Conservation (phyloP, 2,888 invertebrate species). For the Hypomecis atomaria region DNA sequence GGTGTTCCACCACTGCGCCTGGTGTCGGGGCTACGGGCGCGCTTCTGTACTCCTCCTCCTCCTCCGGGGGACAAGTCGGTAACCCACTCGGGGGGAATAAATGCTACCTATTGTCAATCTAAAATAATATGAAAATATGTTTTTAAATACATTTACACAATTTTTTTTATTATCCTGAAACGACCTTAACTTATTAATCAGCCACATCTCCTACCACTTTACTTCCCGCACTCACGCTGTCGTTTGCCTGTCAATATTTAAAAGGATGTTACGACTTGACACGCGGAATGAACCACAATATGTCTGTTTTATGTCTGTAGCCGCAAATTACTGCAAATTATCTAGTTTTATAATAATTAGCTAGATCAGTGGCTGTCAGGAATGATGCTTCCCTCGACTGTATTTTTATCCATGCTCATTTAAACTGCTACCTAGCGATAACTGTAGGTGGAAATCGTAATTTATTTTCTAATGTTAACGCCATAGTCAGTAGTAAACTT, state of each 20-base stretch:
- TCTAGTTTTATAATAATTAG: slow-evolving; percentile 7
- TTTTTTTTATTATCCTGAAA: too few relatives aligned
- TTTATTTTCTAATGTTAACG: too few relatives aligned
- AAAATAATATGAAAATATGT: too few relatives aligned
- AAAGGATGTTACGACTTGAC: slow-evolving; percentile 8
- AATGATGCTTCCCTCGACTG: background rate
- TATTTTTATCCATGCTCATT: background rate
- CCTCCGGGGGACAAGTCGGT: too few relatives aligned
- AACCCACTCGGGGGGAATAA: too few relatives aligned
- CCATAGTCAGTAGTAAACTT: too few relatives aligned
- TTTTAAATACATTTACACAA: too few relatives aligned
- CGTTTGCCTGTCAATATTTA: slow-evolving; percentile 21
- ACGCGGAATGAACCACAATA: background rate
- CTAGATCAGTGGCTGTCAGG: slow-evolving; percentile 4
- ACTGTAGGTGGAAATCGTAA: too few relatives aligned
- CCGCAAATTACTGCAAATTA: slow-evolving; percentile 12
- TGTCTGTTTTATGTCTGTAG: background rate
- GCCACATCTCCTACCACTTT: background rate
- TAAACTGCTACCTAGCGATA: background rate
- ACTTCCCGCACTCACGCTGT: background rate
- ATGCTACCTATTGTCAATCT: too few relatives aligned
- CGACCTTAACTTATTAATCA: background rate
- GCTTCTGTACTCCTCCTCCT: too few relatives aligned
- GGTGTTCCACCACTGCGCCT: too few relatives aligned
- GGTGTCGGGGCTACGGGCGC: too few relatives aligned